Evolutionary conservation across 2,113 vertebrate species (phyloP), one percentile per base, ranked within the genome.

Genomic region (Bufo bufo): DNA sequence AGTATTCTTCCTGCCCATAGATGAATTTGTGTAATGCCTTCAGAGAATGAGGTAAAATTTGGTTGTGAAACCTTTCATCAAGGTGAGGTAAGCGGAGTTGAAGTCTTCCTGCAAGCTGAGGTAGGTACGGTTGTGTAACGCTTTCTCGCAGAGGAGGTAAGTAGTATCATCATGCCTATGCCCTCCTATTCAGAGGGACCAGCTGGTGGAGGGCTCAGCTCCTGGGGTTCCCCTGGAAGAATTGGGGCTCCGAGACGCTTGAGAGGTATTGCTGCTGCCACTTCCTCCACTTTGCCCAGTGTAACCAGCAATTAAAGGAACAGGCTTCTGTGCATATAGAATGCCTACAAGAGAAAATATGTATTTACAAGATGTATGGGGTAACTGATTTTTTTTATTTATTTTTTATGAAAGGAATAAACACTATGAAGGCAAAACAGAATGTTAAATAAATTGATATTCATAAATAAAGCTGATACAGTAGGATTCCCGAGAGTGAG

Each of bases 181-280:
- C 56, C 61, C 82, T 47, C 77, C 50, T 58, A 59, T 69, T 86
- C 94, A 96, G 89, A 95, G 95, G 86, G 95, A 94, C 95, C 96
- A 96, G 92, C 95, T 96, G 93, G 95, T 96, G 77, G 96, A 95
- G 90, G 96, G 96, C 93, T 96, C 96, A 2, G 93, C 92, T 0
- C 94, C 87, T 82, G 95, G 95, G 7, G 95, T 96, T 87, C 95
- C 95, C 91, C 95, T 92, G 1, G 95, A 96, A 43, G 96, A 96
- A 90, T 95, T 96, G 90, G 96, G 95, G 91, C 95, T 96, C 56
- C 94, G 93, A 0, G 95, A 95, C 83, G 94, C 95, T 92, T 95
- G 95, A 33, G 95, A 95, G 89, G 92, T 92, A 92, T 92, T 90
- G 91, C 92, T 91, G 91, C 92, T 91, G 91, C 92, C 88, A 20